Base-by-base conservation (phyloP, 1,140 invertebrate species). In the Artemia franciscana region DNA sequence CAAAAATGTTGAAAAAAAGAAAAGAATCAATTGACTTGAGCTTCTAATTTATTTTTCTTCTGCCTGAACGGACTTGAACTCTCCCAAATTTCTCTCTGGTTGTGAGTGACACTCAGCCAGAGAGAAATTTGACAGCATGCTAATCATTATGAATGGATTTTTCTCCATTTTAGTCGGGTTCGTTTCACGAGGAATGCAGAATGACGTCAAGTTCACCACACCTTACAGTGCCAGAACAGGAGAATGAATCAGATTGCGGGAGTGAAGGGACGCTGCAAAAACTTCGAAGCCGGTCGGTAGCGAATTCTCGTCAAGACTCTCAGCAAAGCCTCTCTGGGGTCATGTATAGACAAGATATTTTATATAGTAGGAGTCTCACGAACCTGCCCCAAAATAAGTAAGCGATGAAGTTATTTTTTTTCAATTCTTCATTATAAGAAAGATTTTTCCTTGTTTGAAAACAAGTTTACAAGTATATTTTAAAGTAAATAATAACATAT, bases 281-380 rank as follows among this genome's bases (percentile, higher is more conserved):
- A 25, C 61, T 62, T 7, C 30, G 58, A 25, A 61, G 60, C 51
- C 24, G 57, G 59, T 62, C 65, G 5, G 64, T 63, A 62, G 58
- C 62, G 58, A 5, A 30, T 5, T 64, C 58, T 12, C 62, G 30
- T 24, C 24, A 30, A 57, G 15, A 39, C 23, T n/a, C 26, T 15
- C 39, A 62, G 39, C 58, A 59, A 18, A 59, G 18, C 2, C 58
- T 24, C 26, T n/a, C 79, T 65, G 84, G 86, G 23, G 80, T 87
- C n/a, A 81, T 91, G 78, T 81, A 85, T 69, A 76, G 87, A 24
- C 85, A 84, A 57, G 90, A 95, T 71, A 82, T 91, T 2, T 82
- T 94, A 66, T 91, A 91, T 70, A 83, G 84, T 68, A 86, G 86
- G 62, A 87, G 83, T 68, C 74, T 90, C 61, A 77, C 80, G 26